Percentiles rank a stretch among this genome's conserved stretches.
These are phyloP conservation scores for Tenualosa thibaudeaui DNA, from an alignment of 2,797 vertebrate species.

Conservation along the genomic window DNA sequence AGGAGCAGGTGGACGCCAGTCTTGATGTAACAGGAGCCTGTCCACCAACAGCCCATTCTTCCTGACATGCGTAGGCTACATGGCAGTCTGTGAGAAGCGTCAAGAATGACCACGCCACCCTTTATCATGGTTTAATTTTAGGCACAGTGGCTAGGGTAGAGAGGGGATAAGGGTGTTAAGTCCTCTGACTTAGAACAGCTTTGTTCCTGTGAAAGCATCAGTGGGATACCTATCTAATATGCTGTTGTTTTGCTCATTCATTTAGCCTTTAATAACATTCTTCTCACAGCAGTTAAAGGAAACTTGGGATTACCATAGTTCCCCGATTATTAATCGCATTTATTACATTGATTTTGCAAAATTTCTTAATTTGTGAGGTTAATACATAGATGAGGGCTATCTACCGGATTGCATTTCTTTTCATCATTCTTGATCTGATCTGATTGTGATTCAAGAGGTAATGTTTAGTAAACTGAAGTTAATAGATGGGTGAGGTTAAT, in stretches of 20 bases:
- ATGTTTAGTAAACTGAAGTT: too few species aligned
- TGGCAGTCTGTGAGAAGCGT: slow-evolving; percentile 48
- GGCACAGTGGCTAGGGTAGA: slow-evolving; percentile 38
- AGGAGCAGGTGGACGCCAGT: slow-evolving; percentile 59
- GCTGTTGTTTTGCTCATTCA: neutral
- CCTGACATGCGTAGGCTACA: slow-evolving; percentile 43
- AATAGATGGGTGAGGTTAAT: too few species aligned
- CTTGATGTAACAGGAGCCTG: slow-evolving; percentile 57
- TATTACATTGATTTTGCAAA: too few species aligned
- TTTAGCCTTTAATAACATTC: neutral
- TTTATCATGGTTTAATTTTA: slow-evolving; percentile 49
- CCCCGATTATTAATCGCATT: too few species aligned
- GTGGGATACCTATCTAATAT: neutral
- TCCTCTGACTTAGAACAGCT: slow-evolving; percentile 45
- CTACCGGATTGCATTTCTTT: too few species aligned
- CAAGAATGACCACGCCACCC: slow-evolving; percentile 44
- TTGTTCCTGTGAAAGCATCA: slow-evolving; percentile 19
- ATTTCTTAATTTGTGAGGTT: too few species aligned
- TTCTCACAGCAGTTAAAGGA: neutral
- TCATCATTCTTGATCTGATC: too few species aligned
- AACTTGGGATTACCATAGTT: neutral
- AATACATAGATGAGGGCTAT: too few species aligned
- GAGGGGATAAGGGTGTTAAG: slow-evolving; percentile 32
- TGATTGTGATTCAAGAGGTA: too few species aligned
- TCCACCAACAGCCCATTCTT: slow-evolving; percentile 48